Percentiles rank a stretch among this genome's conserved stretches.
phyloP scores from a whole-genome alignment of 2,888 invertebrate genomes.

The Trichogramma evanescens region DNA sequence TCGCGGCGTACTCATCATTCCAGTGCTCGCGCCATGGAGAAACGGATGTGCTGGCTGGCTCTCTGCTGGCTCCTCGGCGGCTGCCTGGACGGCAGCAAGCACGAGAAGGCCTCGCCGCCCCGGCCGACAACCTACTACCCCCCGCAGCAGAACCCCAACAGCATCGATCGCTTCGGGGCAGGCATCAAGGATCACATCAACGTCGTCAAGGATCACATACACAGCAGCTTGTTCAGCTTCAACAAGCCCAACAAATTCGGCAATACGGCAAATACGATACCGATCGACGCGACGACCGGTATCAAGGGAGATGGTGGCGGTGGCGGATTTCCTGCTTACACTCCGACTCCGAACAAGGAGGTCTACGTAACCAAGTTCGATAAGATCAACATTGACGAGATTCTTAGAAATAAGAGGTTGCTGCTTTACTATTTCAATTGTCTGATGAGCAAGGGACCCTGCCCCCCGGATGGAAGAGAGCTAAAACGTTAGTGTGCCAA shows the following conservation, averaged over 20 bases:
- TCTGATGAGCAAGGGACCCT: conserved; percentile 60
- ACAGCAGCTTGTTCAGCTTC: too few relatives aligned
- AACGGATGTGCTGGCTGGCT: conserved; percentile 23
- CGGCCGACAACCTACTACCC: not conserved
- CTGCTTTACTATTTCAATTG: conserved; percentile 67
- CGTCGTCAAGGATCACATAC: too few relatives aligned
- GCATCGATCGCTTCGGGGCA: too few relatives aligned
- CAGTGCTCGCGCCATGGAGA: conserved; percentile 13
- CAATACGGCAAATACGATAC: too few relatives aligned
- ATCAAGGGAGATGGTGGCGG: too few relatives aligned
- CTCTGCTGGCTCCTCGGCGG: conserved; percentile 21
- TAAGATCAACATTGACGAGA: conserved; percentile 62
- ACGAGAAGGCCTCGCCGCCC: not conserved
- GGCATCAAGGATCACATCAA: too few relatives aligned
- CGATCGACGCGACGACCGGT: too few relatives aligned
- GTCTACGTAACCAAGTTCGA: conserved; percentile 57
- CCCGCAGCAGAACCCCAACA: too few relatives aligned
- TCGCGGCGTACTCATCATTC: too few relatives aligned
- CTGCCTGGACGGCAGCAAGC: conserved; percentile 10
- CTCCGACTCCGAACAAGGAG: conserved; percentile 26
- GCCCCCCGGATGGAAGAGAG: conserved; percentile 66
- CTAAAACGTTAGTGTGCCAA: conserved; percentile 60
- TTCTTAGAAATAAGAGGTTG: conserved; percentile 62
- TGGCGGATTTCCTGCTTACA: too few relatives aligned
- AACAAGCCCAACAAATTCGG: too few relatives aligned